Base-by-base conservation (phyloP, 1,140 invertebrate genomes). In the Homarus americanus region DNA sequence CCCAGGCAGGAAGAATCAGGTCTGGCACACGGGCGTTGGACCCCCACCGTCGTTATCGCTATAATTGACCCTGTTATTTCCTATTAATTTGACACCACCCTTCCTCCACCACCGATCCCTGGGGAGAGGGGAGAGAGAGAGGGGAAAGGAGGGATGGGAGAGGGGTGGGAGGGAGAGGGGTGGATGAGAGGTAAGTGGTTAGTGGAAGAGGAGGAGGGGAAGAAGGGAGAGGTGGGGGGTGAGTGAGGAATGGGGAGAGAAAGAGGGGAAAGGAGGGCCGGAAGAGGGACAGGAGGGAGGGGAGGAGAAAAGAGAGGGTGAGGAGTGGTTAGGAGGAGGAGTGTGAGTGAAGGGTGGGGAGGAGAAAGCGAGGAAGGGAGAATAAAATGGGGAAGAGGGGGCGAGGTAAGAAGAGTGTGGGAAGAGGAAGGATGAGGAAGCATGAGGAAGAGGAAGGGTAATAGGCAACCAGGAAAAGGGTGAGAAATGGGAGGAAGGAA, bases 51-150 rank as follows among this genome's bases (percentile, higher is more conserved):
- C 87, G 87, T 89, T 89, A 89, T 69, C 87, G 44, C 78, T 82
- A 80, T 89, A 89, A 89, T 89, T 89, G 87, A 89, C 87, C 79
- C 78, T 82, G 87, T 89, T 89, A 89, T 89, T 89, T 89, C 87
- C 78, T 89, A 89, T 89, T 89, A 89, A 89, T 89, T 89, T 89
- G 87, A 89, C 87, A 89, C 87, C 87, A 89, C 78, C 63, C 79
- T 89, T 69, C 87, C 87, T 41, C 58, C 36, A 53, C n/a, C 79
- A 17, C 38, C 7, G 15, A 40, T 82, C 79, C 87, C 87, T 5
- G 41, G 87, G 78, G 87, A 89, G 87, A 73, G 66, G 63, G 66
- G 66, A 44, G 32, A 12, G 38, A 34, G 38, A 69, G 34, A 28
- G 66, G 15, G 36, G 76, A 41, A 44, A 41, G 40, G 69, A 36